These are phyloP conservation scores for Harpagifer antarcticus DNA, from an alignment of 2,797 vertebrate species.

Conservation along the genomic window DNA sequence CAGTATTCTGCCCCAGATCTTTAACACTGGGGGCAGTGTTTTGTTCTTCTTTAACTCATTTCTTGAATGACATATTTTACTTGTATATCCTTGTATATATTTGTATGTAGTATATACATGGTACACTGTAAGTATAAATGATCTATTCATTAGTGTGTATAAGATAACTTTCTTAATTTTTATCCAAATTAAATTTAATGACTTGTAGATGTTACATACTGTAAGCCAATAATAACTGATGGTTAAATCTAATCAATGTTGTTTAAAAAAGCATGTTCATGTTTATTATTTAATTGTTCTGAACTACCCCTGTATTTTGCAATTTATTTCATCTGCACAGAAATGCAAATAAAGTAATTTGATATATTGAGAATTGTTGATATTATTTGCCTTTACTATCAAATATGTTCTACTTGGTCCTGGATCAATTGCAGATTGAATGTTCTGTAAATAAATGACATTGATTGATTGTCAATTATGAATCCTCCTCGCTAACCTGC, in stretches of 20 bases:
- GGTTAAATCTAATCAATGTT: neutral
- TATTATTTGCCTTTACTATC: neutral
- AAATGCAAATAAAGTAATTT: conserved; percentile 6
- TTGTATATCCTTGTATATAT: neutral
- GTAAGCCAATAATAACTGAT: neutral
- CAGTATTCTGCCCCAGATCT: neutral
- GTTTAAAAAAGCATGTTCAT: neutral
- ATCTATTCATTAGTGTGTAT: neutral
- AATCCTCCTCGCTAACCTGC: too few species aligned
- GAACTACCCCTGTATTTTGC: neutral
- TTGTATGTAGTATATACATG: too few species aligned
- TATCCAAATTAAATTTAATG: neutral
- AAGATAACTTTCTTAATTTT: neutral
- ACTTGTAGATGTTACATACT: neutral
- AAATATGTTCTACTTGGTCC: neutral
- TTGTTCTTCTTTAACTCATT: neutral
- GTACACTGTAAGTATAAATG: neutral
- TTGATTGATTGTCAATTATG: too few species aligned
- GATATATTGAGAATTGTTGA: neutral
- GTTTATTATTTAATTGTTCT: neutral
- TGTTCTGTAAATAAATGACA: neutral
- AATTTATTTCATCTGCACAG: neutral
- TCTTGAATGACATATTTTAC: neutral
- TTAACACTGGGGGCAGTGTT: neutral
- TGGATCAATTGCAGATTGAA: neutral